Conservation (phyloP, 2,888 invertebrate species). For the Gibbula magus region DNA sequence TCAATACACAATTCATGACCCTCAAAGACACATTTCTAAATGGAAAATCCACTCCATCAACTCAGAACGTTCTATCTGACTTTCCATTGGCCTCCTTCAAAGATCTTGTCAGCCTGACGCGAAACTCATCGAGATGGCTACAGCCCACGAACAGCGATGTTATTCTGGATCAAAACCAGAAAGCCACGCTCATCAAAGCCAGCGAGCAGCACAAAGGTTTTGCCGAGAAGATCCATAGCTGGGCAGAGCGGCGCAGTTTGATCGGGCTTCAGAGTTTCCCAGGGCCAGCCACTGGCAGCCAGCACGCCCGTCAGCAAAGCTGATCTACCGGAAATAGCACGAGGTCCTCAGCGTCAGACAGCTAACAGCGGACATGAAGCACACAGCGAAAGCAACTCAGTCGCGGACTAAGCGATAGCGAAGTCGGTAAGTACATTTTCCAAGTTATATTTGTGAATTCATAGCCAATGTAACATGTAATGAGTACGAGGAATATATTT, state of each 20-base stretch:
- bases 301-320: neutral
- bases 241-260: neutral
- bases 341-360: slow-evolving; percentile 12
- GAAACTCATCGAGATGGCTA: too few species aligned
- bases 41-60: too few species aligned
- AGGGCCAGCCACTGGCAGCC: neutral
- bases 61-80: too few species aligned
- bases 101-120: too few species aligned
- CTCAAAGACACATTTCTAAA: too few species aligned
- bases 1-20: too few species aligned
- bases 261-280: neutral
- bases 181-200: slow-evolving; percentile 16
- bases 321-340: slow-evolving; percentile 19
- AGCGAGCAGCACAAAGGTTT: neutral
- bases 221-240: slow-evolving; percentile 15
- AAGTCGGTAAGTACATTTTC: neutral
- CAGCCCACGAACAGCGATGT: neutral
- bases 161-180: slow-evolving; percentile 18
- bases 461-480: too few species aligned
- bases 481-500: too few species aligned
- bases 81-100: too few species aligned
- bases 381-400: neutral
- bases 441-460: too few species aligned
- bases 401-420: neutral
- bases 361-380: neutral